phyloP scores from a whole-genome alignment of 2,113 vertebrate genomes.

The Oreochromis aureus region DNA sequence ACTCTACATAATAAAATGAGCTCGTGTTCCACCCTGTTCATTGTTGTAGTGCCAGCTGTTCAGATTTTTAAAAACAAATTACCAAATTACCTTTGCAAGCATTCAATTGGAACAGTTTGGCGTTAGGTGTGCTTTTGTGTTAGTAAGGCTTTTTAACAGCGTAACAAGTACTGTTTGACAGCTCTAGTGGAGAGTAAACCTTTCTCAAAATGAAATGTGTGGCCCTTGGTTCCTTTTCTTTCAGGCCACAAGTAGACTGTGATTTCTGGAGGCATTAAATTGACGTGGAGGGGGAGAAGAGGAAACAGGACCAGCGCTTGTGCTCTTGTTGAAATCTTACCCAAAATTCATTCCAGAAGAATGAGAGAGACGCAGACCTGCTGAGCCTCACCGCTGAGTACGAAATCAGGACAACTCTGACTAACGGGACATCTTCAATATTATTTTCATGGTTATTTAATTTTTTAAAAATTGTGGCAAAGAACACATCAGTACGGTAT shows the following conservation, averaged over 20 bases:
- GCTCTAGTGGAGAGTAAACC: background rate
- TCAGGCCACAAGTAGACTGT: conserved; percentile 15
- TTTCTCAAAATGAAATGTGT: background rate
- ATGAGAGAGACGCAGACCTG: background rate
- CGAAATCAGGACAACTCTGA: background rate
- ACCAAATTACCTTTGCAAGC: background rate
- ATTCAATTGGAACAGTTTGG: background rate
- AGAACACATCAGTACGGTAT: background rate
- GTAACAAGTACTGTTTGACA: background rate
- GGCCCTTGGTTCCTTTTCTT: background rate
- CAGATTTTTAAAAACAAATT: background rate
- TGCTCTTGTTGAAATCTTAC: background rate
- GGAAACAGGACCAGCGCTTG: background rate
- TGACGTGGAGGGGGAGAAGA: background rate
- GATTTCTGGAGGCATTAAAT: background rate
- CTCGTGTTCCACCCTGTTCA: background rate
- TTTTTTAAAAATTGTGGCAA: background rate
- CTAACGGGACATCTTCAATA: background rate
- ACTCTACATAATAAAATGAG: background rate
- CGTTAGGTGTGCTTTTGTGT: background rate
- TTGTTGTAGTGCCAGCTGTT: background rate
- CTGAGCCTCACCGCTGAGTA: background rate
- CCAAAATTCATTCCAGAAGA: conserved; percentile 4
- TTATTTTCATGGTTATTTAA: background rate
- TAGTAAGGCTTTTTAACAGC: background rate